Percentiles rank a stretch among this genome's conserved stretches.
phyloP scores from a whole-genome alignment of 2,888 invertebrate genomes.

The Synanthedon vespiformis region DNA sequence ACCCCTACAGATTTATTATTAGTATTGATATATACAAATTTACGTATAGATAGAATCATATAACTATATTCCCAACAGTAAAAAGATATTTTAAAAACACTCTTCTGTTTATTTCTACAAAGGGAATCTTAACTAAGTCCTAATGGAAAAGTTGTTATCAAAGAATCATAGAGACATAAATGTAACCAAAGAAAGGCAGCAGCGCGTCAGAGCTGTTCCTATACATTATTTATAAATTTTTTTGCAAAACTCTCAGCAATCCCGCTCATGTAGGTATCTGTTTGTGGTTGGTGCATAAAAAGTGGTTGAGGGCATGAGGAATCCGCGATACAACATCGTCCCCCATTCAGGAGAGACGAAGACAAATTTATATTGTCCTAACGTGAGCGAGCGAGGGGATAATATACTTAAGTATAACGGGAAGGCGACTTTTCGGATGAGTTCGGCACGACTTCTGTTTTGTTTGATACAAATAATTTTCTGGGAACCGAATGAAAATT shows the following conservation, averaged over 20 bases:
- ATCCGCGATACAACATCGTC: slow-evolving; percentile 40
- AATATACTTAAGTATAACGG: slow-evolving; percentile 43
- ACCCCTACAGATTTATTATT: no score
- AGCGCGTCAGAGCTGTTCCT: background rate
- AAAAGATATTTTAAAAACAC: no score
- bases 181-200: background rate
- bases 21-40: no score
- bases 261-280: background rate
- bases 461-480: slow-evolving; percentile 32
- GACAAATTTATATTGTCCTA: slow-evolving; percentile 18
- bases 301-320: slow-evolving; percentile 53
- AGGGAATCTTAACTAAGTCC: no score
- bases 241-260: background rate
- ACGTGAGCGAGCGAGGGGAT: slow-evolving; percentile 24
- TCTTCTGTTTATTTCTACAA: no score
- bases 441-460: slow-evolving; percentile 26
- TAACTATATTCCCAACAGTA: no score
- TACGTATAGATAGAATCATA: no score
- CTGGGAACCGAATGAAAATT: slow-evolving; percentile 23
- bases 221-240: background rate
- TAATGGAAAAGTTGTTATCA: background rate
- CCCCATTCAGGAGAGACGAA: slow-evolving; percentile 54
- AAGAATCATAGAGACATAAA: background rate
- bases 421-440: slow-evolving; percentile 28
- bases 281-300: slow-evolving; percentile 30